A percentile compares a stretch with the other conserved stretches of the same genome.
Conservation (phyloP, 1,140 invertebrate genomes). For the Stratiolaelaps scimitus region DNA sequence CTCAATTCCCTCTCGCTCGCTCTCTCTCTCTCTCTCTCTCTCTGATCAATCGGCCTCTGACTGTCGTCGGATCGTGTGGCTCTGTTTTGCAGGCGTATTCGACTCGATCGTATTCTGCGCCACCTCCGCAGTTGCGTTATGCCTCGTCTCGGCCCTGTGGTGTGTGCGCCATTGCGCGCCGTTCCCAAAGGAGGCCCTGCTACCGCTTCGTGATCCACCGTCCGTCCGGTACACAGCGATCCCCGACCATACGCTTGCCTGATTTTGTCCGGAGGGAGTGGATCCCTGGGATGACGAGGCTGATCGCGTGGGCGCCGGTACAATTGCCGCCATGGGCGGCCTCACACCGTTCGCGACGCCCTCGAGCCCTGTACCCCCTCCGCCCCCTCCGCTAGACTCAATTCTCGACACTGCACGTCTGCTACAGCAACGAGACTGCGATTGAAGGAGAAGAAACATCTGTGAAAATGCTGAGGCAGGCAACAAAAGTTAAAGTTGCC, state of each 20-base stretch:
- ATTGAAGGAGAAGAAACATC: background rate
- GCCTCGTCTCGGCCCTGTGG: slow-evolving; percentile 22
- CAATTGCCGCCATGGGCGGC: no score
- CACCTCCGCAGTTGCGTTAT: slow-evolving; percentile 10
- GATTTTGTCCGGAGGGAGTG: slow-evolving; percentile 27
- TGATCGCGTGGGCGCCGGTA: no score
- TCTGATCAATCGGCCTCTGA: no score
- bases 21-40: no score
- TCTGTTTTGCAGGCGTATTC: slow-evolving; percentile 6
- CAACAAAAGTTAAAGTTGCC: no score
- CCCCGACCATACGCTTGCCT: slow-evolving; percentile 23
- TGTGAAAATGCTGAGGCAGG: background rate
- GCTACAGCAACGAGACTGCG: slow-evolving; percentile 16
- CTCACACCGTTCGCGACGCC: no score
- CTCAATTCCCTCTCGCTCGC: no score
- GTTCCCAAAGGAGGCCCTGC: slow-evolving; percentile 21
- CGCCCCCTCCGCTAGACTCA: slow-evolving; percentile 26
- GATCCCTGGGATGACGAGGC: slow-evolving; percentile 27
- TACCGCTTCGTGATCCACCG: slow-evolving; percentile 14
- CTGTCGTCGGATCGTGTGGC: background rate
- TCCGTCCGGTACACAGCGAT: slow-evolving; percentile 28
- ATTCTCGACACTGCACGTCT: slow-evolving; percentile 27
- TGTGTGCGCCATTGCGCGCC: slow-evolving; percentile 21
- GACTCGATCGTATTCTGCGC: slow-evolving; percentile 16
- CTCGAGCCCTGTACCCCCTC: background rate